Base-by-base conservation (phyloP, 2,797 vertebrate species). In the Masticophis lateralis region DNA sequence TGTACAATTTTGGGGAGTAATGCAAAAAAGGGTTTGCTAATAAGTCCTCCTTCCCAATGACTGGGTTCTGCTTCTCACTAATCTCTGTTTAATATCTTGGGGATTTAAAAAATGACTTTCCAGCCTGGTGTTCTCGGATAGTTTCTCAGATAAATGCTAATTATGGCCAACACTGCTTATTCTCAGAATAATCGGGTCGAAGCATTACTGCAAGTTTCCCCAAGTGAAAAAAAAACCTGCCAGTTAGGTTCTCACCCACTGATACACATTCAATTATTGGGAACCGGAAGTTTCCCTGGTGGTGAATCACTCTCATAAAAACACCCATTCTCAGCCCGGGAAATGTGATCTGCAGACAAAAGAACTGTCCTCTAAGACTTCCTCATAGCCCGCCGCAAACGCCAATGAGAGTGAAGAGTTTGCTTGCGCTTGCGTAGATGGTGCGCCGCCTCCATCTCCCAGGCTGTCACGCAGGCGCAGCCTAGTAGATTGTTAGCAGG, bases 391-490 rank as follows among this genome's bases (percentile, higher is more conserved):
- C 22, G 20, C 43, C 20, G 5, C 53, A 32, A 51, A 37, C n/a
- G 37, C 27, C 43, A 88, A 86, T 11, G 7, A n/a, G 27, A 27
- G 16, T 11, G 1, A 5, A 9, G 55, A 27, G 10, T 22, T 47
- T 13, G 25, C 20, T 43, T 91, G 83, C 89, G 83, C 37, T 18
- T 91, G 86, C 87, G 90, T 53, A 27, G 16, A 10, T 55, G 4
- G 6, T 1, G 12, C 5, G 2, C 5, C 6, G 3, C 10, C 4
- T 27, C 14, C 32, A 1, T 11, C 22, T 6, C 4, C 8, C 69
- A 7, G 57, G 11, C 13, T 27, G 20, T 7, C n/a, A 28, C 69
- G 90, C 93, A 93, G 57, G 90, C 86, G 93, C 90, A 51, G 37
- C 25, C 6, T 25, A 6, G 43, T 25, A 10, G 7, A 2, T 51